Evolutionary conservation across 2,797 vertebrate species (phyloP), one percentile per base, ranked within the genome.

Genomic region (Neostethus bicornis): DNA sequence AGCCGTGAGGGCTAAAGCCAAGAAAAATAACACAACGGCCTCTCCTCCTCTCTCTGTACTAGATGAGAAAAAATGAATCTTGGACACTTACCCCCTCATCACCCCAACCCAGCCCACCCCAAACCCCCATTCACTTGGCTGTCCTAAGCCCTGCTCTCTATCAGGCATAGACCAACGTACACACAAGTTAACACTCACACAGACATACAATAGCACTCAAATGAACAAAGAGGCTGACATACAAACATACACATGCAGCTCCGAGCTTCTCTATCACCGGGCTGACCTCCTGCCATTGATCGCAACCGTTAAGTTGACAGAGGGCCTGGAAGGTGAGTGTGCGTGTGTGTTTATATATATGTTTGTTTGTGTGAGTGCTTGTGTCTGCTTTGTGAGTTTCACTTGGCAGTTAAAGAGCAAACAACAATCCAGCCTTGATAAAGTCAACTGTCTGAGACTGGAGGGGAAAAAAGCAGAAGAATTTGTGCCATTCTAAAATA

Each of bases 11-110:
- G 94, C 95, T 96, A 95, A 84, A 96, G 93, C 92, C 93, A 95
- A 95, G 94, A 96, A 95, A 97, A 96, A 97, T 96, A 97, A 96
- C 94, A 92, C 93, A 69, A 12, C 35, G 10, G 61, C 78, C 77
- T 79, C 73, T 79, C 69, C 61, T 75, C 67, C 49, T 63, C 73
- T 77, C 73, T 67, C 73, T 58, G 23, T 55, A 92, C 90, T 90
- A 96, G 93, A 96, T 94, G 91, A 96, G 94, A 94, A 98, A 97
- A 98, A 97, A 98, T 96, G 94, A 96, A 96, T 98, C 95, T 96
- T 93, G 92, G 94, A 93, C 93, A 94, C 92, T 96, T 94, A 83
- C 92, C 75, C 72, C 45, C 93, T 94, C 92, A 96, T 94, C 83
- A 92, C 75, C 72, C 45, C 21, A 51, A 35, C 50, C 20, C 2